Evolutionary conservation across 2,888 invertebrate species (phyloP).

Genomic region (Hirtodrosophila alboralis): DNA sequence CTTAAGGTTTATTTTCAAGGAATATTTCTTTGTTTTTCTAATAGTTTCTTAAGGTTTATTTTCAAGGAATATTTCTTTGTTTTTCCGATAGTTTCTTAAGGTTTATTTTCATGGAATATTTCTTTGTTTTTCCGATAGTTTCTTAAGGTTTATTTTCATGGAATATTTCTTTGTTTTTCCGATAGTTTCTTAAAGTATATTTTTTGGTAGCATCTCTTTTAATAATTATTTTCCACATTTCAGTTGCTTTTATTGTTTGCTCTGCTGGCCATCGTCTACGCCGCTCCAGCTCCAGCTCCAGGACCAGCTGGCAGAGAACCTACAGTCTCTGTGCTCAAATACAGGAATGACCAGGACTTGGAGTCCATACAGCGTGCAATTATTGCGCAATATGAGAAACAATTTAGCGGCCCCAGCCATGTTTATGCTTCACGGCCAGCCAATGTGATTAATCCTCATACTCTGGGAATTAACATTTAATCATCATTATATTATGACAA

Average conservation of each 20-base stretch:
- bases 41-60: no score
- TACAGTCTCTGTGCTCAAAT: constrained; percentile 65
- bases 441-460: constrained; percentile 58
- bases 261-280: constrained; percentile 42
- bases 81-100: no score
- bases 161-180: no score
- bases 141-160: no score
- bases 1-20: no score
- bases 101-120: no score
- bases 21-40: no score
- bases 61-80: no score
- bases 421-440: constrained; percentile 64
- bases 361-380: constrained; percentile 69
- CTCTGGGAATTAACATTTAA: constrained; percentile 57
- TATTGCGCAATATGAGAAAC: constrained; percentile 78
- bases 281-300: constrained; percentile 34
- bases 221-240: no score
- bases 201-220: background rate
- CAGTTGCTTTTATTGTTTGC: constrained; percentile 56
- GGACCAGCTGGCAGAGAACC: constrained; percentile 53
- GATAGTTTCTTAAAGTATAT: background rate
- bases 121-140: no score
- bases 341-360: constrained; percentile 70
- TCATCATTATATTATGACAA: constrained; percentile 23
- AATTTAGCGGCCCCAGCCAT: constrained; percentile 72